A percentile compares a stretch with the other conserved stretches of the same genome.
These are phyloP conservation scores for Hydrozoanthus tunicans DNA, from an alignment of 64 coral and sea anemone species.

Conservation along the genomic window DNA sequence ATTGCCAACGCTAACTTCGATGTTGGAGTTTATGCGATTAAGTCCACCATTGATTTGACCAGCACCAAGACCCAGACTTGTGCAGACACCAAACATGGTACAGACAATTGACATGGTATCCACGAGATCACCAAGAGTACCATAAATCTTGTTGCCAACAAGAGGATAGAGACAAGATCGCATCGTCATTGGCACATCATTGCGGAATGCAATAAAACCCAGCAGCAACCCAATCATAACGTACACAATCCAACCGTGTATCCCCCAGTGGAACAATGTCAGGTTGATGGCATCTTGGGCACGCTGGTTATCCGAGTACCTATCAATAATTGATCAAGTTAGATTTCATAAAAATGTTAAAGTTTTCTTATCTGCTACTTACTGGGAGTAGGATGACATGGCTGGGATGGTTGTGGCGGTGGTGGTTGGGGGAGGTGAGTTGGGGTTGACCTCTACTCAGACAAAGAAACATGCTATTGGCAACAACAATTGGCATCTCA, in stretches of 20 bases:
- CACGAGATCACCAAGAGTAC: background rate
- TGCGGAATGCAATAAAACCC: background rate
- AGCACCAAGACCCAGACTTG: background rate
- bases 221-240: background rate
- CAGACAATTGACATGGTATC: background rate
- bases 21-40: background rate
- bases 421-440: too few species aligned
- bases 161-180: background rate
- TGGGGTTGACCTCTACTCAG: too few species aligned
- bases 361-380: too few species aligned
- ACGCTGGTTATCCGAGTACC: background rate
- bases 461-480: too few species aligned
- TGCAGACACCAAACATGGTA: slow-evolving; percentile 14
- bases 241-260: background rate
- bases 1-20: background rate
- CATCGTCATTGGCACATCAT: background rate
- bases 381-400: too few species aligned
- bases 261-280: background rate
- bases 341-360: too few species aligned
- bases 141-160: background rate
- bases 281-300: slow-evolving; percentile 6
- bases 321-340: background rate
- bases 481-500: too few species aligned
- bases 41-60: background rate
- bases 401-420: too few species aligned